Conservation (phyloP, 1,140 invertebrate genomes). For the Trichomalopsis sarcophagae region DNA sequence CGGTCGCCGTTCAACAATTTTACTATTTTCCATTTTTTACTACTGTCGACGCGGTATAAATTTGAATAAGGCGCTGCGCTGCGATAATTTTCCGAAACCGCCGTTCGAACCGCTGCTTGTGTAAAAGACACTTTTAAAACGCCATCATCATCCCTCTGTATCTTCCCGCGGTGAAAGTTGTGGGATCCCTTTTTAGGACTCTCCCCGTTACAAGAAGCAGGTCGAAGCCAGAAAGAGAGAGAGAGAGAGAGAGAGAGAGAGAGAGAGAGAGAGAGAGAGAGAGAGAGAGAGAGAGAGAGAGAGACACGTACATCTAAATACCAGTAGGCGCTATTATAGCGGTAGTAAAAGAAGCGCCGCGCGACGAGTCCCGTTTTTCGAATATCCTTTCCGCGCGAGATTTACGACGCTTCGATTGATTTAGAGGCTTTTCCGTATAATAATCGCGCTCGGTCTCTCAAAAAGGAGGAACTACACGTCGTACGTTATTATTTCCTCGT, state of each 20-base stretch:
- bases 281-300: background rate
- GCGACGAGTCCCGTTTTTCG: background rate
- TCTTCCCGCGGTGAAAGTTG: background rate
- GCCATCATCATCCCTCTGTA: background rate
- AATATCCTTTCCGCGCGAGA: background rate
- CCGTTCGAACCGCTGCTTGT: no score
- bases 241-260: background rate
- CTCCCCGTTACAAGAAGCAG: background rate
- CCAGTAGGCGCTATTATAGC: background rate
- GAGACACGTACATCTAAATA: slow-evolving; percentile 5
- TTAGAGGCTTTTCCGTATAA: background rate
- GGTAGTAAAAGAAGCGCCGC: background rate
- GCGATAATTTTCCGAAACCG: background rate
- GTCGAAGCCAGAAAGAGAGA: background rate
- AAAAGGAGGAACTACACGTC: background rate
- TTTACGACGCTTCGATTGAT: background rate
- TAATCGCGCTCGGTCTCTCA: background rate
- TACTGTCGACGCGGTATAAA: background rate
- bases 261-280: background rate
- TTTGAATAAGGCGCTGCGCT: background rate
- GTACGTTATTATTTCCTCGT: no score
- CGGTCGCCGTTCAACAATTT: background rate
- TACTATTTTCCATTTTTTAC: background rate
- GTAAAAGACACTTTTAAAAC: background rate
- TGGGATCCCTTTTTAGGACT: background rate